Percentiles rank a stretch among this genome's conserved stretches.
Evolutionary conservation across 2,888 invertebrate genomes (phyloP).

Genomic region (Rhagonycha fulva): DNA sequence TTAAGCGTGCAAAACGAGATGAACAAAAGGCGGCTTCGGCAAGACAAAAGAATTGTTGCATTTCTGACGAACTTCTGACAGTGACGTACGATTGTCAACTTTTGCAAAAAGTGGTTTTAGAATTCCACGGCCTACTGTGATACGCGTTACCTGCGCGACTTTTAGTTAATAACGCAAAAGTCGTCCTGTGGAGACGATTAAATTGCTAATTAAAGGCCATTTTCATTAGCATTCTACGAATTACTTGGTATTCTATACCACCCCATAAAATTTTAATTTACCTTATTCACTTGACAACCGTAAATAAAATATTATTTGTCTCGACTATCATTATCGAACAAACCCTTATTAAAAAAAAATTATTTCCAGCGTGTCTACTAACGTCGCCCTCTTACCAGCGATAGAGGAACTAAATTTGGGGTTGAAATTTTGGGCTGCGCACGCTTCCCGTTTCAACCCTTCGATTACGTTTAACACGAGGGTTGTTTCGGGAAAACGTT

Average conservation of each 20-base stretch:
- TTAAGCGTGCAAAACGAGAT: slow-evolving; percentile 29
- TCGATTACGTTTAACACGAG: background rate
- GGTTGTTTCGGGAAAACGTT: background rate
- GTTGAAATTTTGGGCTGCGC: slow-evolving; percentile 31
- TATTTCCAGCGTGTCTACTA: slow-evolving; percentile 15
- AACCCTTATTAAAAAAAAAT: slow-evolving; percentile 2
- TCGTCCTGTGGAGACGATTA: background rate
- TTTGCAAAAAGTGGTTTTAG: slow-evolving; percentile 31
- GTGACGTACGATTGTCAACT: slow-evolving; percentile 36
- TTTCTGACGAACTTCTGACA: slow-evolving; percentile 35
- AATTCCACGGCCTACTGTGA: slow-evolving; percentile 26
- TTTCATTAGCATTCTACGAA: slow-evolving; percentile 1
- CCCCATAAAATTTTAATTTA: slow-evolving; percentile 1
- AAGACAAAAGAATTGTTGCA: slow-evolving; percentile 32
- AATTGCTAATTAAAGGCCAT: slow-evolving; percentile 11
- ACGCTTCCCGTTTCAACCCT: background rate
- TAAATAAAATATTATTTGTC: background rate
- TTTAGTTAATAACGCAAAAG: slow-evolving; percentile 24
- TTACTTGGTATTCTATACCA: background rate
- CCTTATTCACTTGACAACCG: background rate
- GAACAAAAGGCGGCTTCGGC: slow-evolving; percentile 27
- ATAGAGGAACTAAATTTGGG: slow-evolving; percentile 47
- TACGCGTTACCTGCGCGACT: slow-evolving; percentile 23
- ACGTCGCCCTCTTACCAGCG: slow-evolving; percentile 38
- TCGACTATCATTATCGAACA: background rate